These are phyloP conservation scores for Tinea pellionella DNA, from an alignment of 2,888 invertebrate species.

Conservation along the genomic window DNA sequence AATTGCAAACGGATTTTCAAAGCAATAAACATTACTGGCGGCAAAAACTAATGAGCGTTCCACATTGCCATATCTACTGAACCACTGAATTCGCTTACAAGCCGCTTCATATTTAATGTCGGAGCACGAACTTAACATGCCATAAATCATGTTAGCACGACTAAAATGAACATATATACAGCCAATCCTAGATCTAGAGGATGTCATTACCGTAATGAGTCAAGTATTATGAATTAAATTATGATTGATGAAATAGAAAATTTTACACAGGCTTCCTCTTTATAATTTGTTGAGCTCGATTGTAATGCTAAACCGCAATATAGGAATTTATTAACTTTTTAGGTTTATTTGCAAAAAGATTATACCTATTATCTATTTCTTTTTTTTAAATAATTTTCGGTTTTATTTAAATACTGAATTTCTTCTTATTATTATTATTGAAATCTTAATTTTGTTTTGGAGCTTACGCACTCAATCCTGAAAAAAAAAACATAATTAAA, in stretches of 20 bases:
- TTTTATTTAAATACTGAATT: no score
- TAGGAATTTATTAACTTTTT: background rate
- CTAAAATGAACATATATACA: conserved; percentile 24
- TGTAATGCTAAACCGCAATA: background rate
- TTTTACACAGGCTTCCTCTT: background rate
- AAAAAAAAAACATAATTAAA: no score
- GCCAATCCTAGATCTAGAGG: conserved; percentile 18
- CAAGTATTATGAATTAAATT: conserved; percentile 25
- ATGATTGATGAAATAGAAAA: conserved; percentile 27
- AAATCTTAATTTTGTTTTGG: no score
- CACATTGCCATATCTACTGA: conserved; percentile 11
- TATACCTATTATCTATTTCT: no score
- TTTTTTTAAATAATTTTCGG: no score
- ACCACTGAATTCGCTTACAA: background rate
- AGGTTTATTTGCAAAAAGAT: no score
- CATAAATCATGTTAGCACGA: conserved; percentile 25
- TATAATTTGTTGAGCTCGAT: background rate
- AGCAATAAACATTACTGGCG: conserved; percentile 17
- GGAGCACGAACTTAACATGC: conserved; percentile 6
- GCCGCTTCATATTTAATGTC: background rate
- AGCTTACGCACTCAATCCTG: no score
- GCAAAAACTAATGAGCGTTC: conserved; percentile 19
- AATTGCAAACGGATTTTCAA: conserved; percentile 18
- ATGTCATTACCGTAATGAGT: conserved; percentile 30
- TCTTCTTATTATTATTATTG: no score